Base-by-base conservation (phyloP, 2,888 invertebrate genomes). In the Seira ritae region DNA sequence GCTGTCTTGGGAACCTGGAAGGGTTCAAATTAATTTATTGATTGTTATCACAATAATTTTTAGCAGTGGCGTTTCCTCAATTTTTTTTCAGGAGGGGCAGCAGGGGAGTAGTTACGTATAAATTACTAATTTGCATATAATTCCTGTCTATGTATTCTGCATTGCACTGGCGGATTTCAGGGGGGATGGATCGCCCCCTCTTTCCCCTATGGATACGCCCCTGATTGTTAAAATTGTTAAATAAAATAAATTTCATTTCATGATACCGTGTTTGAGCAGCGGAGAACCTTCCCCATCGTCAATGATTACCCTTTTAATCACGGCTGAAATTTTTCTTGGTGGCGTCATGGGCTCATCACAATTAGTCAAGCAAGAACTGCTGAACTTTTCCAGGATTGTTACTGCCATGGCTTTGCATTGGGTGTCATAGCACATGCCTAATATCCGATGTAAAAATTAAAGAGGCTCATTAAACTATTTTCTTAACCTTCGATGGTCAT, bases 391-490 rank as follows among this genome's bases (percentile, higher is more conserved):
- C 1, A 20, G 3, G 17, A 73, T 1, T 15, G 72, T 71, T 75
- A 84, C 84, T 0, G 73, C 37, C 15, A 50, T 73, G 19, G 46
- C 42, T 79, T 84, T 85, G 60, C 83, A 68, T 24, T 72, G 71
- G 10, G 42, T 4, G 62, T 86, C 86, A 23, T 86, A 78, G 68
- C 84, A 87, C 84, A 87, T 81, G 1, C 83, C 87, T 87, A 55
- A 24, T n/a, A n/a, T n/a, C n/a, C n/a, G n/a, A n/a, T n/a, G n/a
- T n/a, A 31, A 46, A 20, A 69, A 17, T 60, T 46, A 3, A n/a
- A 17, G 60, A 60, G 74, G 15, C 19, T 22, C 19, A 55, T n/a
- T 24, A 46, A 68, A 19, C 6, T 42, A 10, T n/a, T 42, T n/a
- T 4, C 17, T 19, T 20, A 55, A 46, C 46, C n/a, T 71, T 46